Base-by-base conservation (phyloP, 2,888 invertebrate species). In the Ormyrus thymus region DNA sequence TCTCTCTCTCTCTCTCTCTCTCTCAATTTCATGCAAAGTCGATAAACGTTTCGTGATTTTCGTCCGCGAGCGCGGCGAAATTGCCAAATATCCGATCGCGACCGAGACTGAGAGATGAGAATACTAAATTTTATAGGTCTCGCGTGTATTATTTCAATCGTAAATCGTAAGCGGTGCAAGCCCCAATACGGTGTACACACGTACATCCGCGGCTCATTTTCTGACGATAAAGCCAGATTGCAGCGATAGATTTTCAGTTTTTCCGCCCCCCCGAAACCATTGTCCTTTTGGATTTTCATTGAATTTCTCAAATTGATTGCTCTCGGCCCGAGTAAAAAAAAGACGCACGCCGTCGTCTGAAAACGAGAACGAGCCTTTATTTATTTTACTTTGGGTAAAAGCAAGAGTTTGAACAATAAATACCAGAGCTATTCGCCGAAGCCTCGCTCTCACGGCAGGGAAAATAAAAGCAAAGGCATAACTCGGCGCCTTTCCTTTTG, bases 31-130 rank as follows among this genome's bases (percentile, higher is more conserved):
- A 72, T 71, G 79, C 72, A 76, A 73, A 69, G 72, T 76, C 73
- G 70, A 76, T 80, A 77, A 80, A 77, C 71, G 77, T 77, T 77
- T 77, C 77, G 80, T 77, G 80, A 80, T 74, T 76, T 77, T 79
- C 79, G 70, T 56, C 69, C 53, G 46, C 64, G 43, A 13, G 59
- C 61, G 51, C 55, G 29, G 45, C 55, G 64, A 77, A 74, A 74
- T 74, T 79, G 65, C 79, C 69, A 50, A 78, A 74, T 65, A 78
- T 70, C 73, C 69, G 71, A 59, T 51, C 50, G 56, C 29, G 29
- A 29, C 53, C 11, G 59, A 58, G 51, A 62, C 65, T 70, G 66
- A 7, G 66, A 70, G 72, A 58, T 58, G 29, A 29, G 29, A 76
- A 68, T 72, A 61, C 76, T 43, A 74, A 79, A 82, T 74, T 78